Base-by-base conservation (phyloP, 1,140 invertebrate genomes). In the Lordiphosa stackelbergi region DNA sequence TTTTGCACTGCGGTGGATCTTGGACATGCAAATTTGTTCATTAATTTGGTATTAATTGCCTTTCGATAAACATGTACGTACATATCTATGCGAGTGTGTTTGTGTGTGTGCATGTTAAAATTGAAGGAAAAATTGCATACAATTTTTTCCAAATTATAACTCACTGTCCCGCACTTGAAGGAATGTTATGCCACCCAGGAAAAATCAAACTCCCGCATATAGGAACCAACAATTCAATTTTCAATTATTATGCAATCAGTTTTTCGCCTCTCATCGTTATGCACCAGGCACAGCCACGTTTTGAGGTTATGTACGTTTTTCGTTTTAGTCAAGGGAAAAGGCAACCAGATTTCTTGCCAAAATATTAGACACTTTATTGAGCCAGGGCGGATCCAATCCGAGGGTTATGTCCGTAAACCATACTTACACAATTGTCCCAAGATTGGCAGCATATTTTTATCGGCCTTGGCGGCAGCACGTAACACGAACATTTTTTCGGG, bases 391-490 rank as follows among this genome's bases (percentile, higher is more conserved):
- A 6, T 24, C 12, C 12, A 8, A 0, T n/a, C 12, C 12, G 5
- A 3, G 2, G 16, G 12, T 34, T 31, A 1, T 5, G n/a, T 31
- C 12, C 5, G 24, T 51, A 13, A 24, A 40, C 3, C 11, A 24
- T 79, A 85, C 79, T 85, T 85, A 85, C 79, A 73, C 64, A 75
- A 65, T 70, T 85, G 79, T 53, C 66, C 83, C 68, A 85, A 73
- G 61, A 81, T 61, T 45, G 79, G 83, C 13, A 84, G 63, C 77
- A 85, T 69, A 64, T 61, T 75, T 45, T 81, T 85, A 66, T 85
- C 79, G 48, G 75, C 71, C 79, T 85, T 85, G 34, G 65, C 53
- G 36, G 79, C 79, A 60, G 81, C 75, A 78, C 79, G 79, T 81
- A 85, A 59, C 53, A 72, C 79, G 71, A 83, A 83, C 77, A 81